Percentiles rank a stretch among this genome's conserved stretches.
phyloP scores from a whole-genome alignment of 2,113 vertebrate species.

The Gymnobelideus leadbeateri region DNA sequence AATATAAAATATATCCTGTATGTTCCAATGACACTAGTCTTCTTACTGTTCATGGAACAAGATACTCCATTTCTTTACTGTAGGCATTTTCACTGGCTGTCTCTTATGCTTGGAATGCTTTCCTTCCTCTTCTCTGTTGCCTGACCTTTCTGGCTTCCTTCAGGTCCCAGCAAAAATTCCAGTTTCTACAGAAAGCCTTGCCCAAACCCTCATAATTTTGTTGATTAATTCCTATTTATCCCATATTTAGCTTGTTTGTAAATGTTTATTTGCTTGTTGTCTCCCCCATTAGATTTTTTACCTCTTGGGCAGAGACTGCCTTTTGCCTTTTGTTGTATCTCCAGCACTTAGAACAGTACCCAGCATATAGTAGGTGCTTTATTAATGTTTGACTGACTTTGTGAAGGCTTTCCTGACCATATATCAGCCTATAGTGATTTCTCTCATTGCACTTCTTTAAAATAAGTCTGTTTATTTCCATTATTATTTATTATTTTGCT shows the following conservation, averaged over 20 bases:
- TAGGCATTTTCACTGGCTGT: not conserved
- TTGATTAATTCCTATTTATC: not conserved
- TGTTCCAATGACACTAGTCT: no score
- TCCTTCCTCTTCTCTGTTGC: not conserved
- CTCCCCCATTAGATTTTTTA: not conserved
- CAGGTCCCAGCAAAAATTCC: not conserved
- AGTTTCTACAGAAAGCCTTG: not conserved
- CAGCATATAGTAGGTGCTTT: not conserved
- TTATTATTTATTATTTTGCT: not conserved
- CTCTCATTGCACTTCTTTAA: not conserved
- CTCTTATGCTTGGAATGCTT: not conserved
- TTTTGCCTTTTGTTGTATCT: not conserved
- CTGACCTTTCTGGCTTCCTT: not conserved
- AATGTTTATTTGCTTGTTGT: not conserved
- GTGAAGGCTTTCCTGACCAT: not conserved
- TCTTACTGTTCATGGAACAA: not conserved
- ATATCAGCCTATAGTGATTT: not conserved
- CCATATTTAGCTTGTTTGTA: not conserved
- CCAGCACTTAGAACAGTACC: not conserved
- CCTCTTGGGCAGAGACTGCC: not conserved
- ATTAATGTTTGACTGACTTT: not conserved
- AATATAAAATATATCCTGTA: no score
- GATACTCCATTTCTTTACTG: not conserved
- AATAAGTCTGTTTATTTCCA: not conserved
- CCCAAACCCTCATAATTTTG: not conserved